These are phyloP conservation scores for Amphipyra tragopoginis DNA, from an alignment of 2,888 invertebrate genomes.

Conservation along the genomic window DNA sequence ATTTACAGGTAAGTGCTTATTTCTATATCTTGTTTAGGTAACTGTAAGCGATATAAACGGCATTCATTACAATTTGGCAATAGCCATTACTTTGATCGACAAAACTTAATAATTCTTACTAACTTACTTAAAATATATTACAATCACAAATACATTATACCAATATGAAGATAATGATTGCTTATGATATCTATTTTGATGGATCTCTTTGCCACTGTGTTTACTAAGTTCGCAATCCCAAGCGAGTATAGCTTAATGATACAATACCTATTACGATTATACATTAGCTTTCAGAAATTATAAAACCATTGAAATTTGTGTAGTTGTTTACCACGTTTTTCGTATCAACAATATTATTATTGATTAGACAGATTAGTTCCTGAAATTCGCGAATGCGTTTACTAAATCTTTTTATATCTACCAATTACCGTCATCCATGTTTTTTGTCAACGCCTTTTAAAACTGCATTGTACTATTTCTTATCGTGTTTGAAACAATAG, in stretches of 20 bases:
- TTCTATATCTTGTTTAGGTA: neutral
- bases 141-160: too few relatives aligned
- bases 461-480: constrained; percentile 52
- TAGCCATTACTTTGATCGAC: neutral
- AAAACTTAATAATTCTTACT: neutral
- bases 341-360: neutral
- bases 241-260: too few relatives aligned
- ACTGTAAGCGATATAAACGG: neutral
- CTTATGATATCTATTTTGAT: too few relatives aligned
- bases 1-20: constrained; percentile 51
- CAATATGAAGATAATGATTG: too few relatives aligned
- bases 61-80: neutral
- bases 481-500: constrained; percentile 50
- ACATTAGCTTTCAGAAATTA: too few relatives aligned
- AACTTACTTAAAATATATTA: too few relatives aligned
- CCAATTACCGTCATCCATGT: constrained; percentile 22
- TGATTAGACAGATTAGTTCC: neutral
- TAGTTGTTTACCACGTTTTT: neutral
- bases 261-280: too few relatives aligned
- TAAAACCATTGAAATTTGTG: too few relatives aligned
- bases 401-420: too few relatives aligned
- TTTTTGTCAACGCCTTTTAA: constrained; percentile 37
- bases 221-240: too few relatives aligned
- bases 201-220: too few relatives aligned
- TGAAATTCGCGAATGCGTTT: constrained; percentile 4